phyloP scores from a whole-genome alignment of 2,113 vertebrate genomes.

The Hystrix cristata region DNA sequence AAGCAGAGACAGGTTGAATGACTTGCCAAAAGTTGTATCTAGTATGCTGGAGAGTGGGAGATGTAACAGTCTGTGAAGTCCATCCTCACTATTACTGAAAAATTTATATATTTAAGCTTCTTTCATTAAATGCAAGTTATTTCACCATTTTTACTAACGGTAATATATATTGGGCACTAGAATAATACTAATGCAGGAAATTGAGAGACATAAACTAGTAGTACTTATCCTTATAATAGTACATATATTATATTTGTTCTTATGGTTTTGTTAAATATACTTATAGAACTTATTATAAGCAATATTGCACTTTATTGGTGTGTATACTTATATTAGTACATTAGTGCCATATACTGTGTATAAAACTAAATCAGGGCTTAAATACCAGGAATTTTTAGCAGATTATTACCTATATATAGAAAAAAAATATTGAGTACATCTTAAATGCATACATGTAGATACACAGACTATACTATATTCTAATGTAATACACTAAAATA shows the following conservation, averaged over 20 bases:
- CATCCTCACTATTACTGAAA: neutral
- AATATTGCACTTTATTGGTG: neutral
- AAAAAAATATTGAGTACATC: neutral
- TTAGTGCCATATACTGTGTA: neutral
- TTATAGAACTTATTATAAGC: neutral
- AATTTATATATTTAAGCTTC: neutral
- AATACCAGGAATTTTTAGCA: neutral
- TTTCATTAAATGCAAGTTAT: slow-evolving; percentile 24
- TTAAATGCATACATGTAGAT: neutral
- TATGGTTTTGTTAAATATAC: neutral
- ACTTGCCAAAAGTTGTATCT: neutral
- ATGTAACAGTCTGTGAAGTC: neutral
- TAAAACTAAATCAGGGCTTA: slow-evolving; percentile 16
- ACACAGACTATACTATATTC: neutral
- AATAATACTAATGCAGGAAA: neutral
- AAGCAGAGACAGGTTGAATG: neutral
- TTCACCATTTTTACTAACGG: slow-evolving; percentile 24
- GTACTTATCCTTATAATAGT: neutral
- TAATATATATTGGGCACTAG: neutral
- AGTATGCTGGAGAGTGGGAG: neutral
- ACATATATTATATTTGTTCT: neutral
- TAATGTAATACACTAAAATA: neutral
- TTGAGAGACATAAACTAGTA: neutral
- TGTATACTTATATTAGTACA: neutral
- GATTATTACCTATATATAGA: neutral